These are phyloP conservation scores for Manis crassicaudata DNA, from an alignment of 2,797 vertebrate genomes.

Conservation along the genomic window DNA sequence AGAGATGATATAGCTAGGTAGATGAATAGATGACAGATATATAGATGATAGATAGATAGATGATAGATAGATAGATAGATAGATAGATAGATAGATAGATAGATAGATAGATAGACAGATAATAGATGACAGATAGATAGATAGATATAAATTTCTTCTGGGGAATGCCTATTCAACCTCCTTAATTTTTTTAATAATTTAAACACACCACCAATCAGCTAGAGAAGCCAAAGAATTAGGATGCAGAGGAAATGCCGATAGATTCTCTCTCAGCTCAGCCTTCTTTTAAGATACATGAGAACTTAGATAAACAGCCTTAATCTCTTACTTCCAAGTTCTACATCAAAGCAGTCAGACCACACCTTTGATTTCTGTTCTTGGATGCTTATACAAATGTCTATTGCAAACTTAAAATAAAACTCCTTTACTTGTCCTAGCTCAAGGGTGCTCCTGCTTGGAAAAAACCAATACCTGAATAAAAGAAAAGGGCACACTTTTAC, in stretches of 20 bases:
- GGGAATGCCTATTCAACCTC: background rate
- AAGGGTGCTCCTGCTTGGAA: background rate
- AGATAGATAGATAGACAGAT: background rate
- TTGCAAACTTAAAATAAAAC: background rate
- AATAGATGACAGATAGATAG: background rate
- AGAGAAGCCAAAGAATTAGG: background rate
- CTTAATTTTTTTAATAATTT: background rate
- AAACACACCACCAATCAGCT: background rate
- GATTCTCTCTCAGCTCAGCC: background rate
- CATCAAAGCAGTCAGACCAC: background rate
- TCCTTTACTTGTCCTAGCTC: background rate
- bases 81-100: background rate
- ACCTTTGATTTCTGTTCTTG: background rate
- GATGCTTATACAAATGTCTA: background rate
- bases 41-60: background rate
- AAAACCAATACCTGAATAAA: background rate
- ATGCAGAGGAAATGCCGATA: background rate
- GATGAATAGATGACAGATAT: too few species aligned
- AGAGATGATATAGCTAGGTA: background rate
- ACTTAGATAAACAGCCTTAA: background rate
- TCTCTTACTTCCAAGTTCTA: background rate
- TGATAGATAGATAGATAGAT: background rate
- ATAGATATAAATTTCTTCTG: background rate
- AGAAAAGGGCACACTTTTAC: background rate
- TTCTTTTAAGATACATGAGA: background rate